These are phyloP conservation scores for Lamellibrachia satsuma DNA, from an alignment of 2,888 invertebrate genomes.

Conservation along the genomic window DNA sequence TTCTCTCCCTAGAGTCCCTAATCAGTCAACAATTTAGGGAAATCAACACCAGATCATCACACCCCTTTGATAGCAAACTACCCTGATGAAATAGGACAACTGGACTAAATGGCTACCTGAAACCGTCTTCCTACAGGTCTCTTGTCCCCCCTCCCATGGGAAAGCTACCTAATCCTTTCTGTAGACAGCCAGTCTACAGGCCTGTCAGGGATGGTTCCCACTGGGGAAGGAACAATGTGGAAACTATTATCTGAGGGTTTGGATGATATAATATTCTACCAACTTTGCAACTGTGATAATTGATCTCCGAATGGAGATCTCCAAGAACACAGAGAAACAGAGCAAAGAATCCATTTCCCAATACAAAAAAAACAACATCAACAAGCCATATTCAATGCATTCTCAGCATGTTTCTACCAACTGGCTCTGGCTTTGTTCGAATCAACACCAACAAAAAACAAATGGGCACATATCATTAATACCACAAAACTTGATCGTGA, in stretches of 20 bases:
- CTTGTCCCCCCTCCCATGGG: not conserved
- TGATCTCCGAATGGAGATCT: not conserved
- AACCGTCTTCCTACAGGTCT: not conserved
- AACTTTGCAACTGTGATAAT: not conserved
- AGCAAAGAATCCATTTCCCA: too few relatives aligned
- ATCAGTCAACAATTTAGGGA: constrained; percentile 17
- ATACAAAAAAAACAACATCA: too few relatives aligned
- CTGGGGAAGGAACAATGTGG: not conserved
- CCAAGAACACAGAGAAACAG: not conserved
- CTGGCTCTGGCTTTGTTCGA: too few relatives aligned
- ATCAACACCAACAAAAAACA: too few relatives aligned
- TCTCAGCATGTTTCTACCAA: too few relatives aligned
- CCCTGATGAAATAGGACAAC: not conserved
- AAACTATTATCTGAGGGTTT: not conserved
- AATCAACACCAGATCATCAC: constrained; percentile 13
- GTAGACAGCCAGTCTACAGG: not conserved
- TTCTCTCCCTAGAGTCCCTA: not conserved
- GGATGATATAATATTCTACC: not conserved
- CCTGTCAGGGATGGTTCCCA: not conserved
- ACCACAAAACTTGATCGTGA: too few relatives aligned
- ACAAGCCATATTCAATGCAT: too few relatives aligned
- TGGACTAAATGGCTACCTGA: constrained; percentile 17
- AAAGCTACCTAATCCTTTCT: not conserved
- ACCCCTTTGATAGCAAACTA: constrained; percentile 4
- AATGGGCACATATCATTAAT: too few relatives aligned